Evolutionary conservation across 2,888 invertebrate genomes (phyloP).

Genomic region (Polia nebulosa): DNA sequence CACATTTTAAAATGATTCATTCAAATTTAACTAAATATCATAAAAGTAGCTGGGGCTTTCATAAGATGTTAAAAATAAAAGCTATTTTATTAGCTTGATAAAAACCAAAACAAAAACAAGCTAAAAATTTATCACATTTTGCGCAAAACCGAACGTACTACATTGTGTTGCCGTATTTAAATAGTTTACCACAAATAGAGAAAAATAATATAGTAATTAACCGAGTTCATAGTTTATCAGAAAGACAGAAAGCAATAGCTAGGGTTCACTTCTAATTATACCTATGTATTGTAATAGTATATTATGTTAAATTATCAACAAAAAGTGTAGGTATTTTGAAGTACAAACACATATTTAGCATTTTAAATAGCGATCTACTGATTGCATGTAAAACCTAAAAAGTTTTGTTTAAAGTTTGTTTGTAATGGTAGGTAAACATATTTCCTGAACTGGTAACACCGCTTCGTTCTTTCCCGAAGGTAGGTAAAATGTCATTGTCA

Average conservation of each 20-base stretch:
- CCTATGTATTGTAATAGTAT: too few species aligned
- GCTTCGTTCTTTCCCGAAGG: constrained; percentile 40
- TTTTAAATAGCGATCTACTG: too few species aligned
- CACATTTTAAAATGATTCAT: neutral
- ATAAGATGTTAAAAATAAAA: too few species aligned
- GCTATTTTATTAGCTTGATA: neutral
- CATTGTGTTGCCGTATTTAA: constrained; percentile 24
- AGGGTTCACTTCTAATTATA: neutral
- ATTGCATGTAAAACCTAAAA: too few species aligned
- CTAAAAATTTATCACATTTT: neutral
- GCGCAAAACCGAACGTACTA: constrained; percentile 24
- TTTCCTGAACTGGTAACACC: constrained; percentile 64
- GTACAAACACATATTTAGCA: neutral
- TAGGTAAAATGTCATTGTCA: constrained; percentile 78
- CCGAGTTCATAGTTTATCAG: rapidly evolving
- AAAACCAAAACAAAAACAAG: neutral
- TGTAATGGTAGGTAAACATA: constrained; percentile 27
- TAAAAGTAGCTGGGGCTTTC: neutral
- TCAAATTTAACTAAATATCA: neutral
- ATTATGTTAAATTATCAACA: too few species aligned
- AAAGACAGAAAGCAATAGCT: neutral
- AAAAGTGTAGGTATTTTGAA: neutral
- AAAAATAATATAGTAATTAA: neutral
- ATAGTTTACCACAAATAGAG: constrained; percentile 1
- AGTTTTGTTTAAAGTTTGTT: neutral